phyloP scores from a whole-genome alignment of 1,140 invertebrate species.

The Mizuhopecten yessoensis region DNA sequence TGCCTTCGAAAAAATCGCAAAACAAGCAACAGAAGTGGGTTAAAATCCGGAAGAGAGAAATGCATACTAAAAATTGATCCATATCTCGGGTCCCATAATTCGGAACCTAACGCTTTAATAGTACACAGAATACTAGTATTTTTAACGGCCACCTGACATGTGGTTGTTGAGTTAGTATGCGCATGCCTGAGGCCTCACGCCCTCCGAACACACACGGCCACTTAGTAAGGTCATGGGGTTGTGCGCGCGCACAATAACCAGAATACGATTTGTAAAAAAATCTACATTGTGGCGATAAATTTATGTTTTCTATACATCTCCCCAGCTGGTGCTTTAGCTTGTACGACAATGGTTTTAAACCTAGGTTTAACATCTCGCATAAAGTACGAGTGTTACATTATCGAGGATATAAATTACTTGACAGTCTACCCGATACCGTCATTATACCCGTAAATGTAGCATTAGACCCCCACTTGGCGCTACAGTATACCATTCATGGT shows the following conservation, averaged over 20 bases:
- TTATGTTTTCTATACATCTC: background rate
- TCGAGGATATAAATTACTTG: conserved; percentile 25
- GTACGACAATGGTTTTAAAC: background rate
- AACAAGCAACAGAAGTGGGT: no score
- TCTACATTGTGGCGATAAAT: background rate
- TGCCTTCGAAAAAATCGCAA: no score
- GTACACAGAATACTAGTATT: no score
- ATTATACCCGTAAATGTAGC: conserved; percentile 38
- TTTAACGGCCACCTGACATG: no score
- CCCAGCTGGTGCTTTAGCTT: background rate
- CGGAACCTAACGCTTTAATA: no score
- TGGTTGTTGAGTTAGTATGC: no score
- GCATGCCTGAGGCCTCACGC: background rate
- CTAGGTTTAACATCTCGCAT: background rate
- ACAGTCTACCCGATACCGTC: background rate
- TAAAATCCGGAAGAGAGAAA: background rate
- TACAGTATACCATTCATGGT: background rate
- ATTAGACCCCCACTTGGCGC: background rate
- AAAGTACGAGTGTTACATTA: conserved; percentile 39
- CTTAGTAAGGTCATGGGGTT: background rate
- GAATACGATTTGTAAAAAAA: background rate
- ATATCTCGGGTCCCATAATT: no score
- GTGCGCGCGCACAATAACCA: background rate
- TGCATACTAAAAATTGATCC: background rate
- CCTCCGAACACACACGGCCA: background rate